Evolutionary conservation across 2,113 vertebrate genomes (phyloP).

Genomic region (Calyptomena viridis): DNA sequence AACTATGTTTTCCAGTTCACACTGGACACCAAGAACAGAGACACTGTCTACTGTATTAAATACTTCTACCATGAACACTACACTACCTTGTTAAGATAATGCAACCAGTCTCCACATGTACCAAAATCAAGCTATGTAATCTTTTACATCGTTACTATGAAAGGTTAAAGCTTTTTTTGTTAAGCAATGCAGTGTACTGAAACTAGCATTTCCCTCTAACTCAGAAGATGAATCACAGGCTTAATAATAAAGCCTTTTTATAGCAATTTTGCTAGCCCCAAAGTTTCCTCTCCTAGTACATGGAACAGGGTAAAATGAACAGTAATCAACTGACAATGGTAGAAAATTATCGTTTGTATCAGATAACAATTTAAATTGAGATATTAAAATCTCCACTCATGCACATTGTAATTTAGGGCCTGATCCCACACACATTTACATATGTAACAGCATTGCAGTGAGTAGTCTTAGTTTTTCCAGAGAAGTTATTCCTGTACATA

Average conservation of each 20-base stretch:
- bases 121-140: background rate
- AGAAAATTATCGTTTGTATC: background rate
- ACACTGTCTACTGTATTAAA: background rate
- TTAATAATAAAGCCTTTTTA: slow-evolving; percentile 7
- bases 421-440: background rate
- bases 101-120: background rate
- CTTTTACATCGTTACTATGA: background rate
- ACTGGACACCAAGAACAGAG: accelerated
- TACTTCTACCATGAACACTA: background rate
- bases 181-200: background rate
- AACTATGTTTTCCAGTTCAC: background rate
- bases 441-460: background rate
- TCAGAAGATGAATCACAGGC: slow-evolving; percentile 13
- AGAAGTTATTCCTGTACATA: background rate
- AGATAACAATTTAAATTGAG: background rate
- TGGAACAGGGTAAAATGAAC: slow-evolving; percentile 1
- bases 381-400: slow-evolving; percentile 10
- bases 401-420: background rate
- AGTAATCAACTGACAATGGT: background rate
- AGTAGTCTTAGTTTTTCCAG: background rate
- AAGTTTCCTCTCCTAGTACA: background rate
- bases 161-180: background rate
- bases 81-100: background rate
- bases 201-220: background rate
- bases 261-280: slow-evolving; percentile 4